Conservation (phyloP, 2,888 invertebrate genomes). For the Gymnocheta viridis region DNA sequence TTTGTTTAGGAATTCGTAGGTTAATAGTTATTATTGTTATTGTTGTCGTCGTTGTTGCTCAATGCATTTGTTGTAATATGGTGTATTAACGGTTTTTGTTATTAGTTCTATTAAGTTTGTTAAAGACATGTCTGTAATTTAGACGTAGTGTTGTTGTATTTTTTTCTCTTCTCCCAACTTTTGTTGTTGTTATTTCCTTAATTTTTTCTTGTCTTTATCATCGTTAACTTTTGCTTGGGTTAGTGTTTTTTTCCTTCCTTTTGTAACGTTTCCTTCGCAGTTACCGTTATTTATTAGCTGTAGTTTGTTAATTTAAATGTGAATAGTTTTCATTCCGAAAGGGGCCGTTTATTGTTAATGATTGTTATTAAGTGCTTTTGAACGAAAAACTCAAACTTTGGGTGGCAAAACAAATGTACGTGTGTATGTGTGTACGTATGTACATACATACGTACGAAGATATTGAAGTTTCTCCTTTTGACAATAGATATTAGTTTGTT, state of each 20-base stretch:
- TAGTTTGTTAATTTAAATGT: conserved; percentile 58
- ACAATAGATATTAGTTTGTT: background rate
- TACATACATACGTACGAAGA: too few species aligned
- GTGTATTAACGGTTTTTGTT: conserved; percentile 62
- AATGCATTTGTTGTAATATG: conserved; percentile 55
- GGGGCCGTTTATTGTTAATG: conserved; percentile 28
- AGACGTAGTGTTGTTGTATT: conserved; percentile 27
- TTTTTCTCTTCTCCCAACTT: background rate
- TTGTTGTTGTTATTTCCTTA: conserved; percentile 16
- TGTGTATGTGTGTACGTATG: too few species aligned
- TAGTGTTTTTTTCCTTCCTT: conserved; percentile 33
- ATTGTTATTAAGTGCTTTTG: conserved; percentile 29
- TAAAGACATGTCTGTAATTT: conserved; percentile 49
- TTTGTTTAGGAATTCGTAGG: conserved; percentile 37
- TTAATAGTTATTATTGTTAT: conserved; percentile 4
- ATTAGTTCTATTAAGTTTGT: conserved; percentile 42
- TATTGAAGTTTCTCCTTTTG: conserved; percentile 18
- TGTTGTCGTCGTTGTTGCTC: conserved; percentile 10
- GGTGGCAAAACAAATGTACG: background rate
- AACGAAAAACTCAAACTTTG: conserved; percentile 15
- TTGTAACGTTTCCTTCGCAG: conserved; percentile 53
- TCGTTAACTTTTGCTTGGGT: conserved; percentile 1
- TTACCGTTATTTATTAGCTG: conserved; percentile 61
- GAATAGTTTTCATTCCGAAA: conserved; percentile 31
- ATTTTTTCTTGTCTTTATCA: conserved; percentile 1